A percentile compares a stretch with the other conserved stretches of the same genome.
Evolutionary conservation across 2,113 vertebrate species (phyloP).

Genomic region (Mobula birostris): DNA sequence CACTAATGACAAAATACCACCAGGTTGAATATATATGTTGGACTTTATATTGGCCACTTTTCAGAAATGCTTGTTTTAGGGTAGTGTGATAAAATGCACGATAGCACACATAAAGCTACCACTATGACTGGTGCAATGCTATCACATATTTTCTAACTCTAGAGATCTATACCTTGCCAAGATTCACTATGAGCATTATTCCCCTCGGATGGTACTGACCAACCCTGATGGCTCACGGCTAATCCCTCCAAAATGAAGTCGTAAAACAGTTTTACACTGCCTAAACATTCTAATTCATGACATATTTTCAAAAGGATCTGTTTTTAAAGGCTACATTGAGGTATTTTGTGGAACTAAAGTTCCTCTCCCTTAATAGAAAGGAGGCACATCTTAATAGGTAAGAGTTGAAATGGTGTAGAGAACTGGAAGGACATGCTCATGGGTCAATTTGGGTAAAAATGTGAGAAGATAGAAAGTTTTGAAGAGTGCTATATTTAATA

Average conservation of each 20-base stretch:
- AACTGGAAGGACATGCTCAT: neutral
- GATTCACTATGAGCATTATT: no score
- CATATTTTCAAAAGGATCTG: neutral
- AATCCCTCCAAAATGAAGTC: neutral
- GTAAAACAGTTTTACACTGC: neutral
- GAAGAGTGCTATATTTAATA: neutral
- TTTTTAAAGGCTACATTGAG: neutral
- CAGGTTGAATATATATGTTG: no score
- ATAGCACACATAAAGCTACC: no score
- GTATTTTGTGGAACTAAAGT: neutral
- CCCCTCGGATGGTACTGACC: no score
- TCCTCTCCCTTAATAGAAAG: neutral
- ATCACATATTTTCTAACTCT: no score
- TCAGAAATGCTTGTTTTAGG: no score
- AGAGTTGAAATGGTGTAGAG: neutral
- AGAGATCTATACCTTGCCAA: no score
- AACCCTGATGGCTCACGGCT: no score
- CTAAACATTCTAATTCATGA: neutral
- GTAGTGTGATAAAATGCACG: no score
- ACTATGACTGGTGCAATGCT: no score
- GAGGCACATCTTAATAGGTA: neutral
- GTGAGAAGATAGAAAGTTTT: neutral
- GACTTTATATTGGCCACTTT: no score
- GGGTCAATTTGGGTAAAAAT: neutral
- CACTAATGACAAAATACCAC: no score